phyloP scores from a whole-genome alignment of 2,888 invertebrate genomes.

The Pheosia gnoma region DNA sequence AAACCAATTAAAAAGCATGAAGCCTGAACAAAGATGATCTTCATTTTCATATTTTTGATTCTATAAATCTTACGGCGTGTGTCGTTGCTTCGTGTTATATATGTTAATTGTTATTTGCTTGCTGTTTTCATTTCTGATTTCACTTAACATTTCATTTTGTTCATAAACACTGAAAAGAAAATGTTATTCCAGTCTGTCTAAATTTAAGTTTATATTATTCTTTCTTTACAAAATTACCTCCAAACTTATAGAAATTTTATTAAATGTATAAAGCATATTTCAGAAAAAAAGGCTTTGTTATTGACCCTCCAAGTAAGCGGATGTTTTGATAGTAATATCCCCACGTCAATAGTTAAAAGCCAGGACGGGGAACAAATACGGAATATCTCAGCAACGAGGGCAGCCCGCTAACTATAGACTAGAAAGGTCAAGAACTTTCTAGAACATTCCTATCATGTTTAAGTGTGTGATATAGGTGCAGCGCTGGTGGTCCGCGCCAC shows the following conservation, averaged over 20 bases:
- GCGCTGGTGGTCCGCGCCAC: conserved; percentile 96
- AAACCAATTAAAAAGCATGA: not conserved
- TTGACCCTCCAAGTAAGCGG: too few species aligned
- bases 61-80: conserved; percentile 17
- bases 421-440: not conserved
- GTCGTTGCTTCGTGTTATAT: conserved; percentile 27
- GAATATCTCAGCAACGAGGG: too few species aligned
- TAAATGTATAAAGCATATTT: too few species aligned
- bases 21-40: too few species aligned
- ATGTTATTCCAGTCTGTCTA: not conserved
- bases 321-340: too few species aligned
- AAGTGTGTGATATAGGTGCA: conserved; percentile 55
- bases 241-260: too few species aligned
- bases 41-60: not conserved
- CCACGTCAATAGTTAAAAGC: too few species aligned
- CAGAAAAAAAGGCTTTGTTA: too few species aligned
- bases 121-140: conserved; percentile 33
- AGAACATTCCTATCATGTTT: conserved; percentile 8
- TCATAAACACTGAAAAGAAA: conserved; percentile 8
- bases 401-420: too few species aligned
- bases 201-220: not conserved
- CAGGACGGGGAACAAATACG: too few species aligned
- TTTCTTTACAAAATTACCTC: not conserved
- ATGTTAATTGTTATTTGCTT: conserved; percentile 36
- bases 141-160: conserved; percentile 27